Conservation (phyloP, 1,140 invertebrate species). For the Procambarus virginalis region DNA sequence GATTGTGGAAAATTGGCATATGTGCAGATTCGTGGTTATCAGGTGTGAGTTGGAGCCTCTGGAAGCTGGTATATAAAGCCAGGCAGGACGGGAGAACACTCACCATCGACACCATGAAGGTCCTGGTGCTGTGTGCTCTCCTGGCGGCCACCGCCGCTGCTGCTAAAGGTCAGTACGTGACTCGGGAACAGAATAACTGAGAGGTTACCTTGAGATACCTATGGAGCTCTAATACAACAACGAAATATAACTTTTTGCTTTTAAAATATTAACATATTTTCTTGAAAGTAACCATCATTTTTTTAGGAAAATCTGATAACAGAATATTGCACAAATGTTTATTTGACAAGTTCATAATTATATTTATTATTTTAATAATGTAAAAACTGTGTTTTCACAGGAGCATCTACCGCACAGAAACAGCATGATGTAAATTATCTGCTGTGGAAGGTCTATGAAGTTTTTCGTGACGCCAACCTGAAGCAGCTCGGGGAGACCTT, state of each 20-base stretch:
- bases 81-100: not conserved
- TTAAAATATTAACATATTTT: no score
- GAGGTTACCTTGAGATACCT: not conserved
- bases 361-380: no score
- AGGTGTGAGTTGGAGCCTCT: not conserved
- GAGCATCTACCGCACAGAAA: not conserved
- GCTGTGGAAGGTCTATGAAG: constrained; percentile 34
- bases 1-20: no score
- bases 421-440: constrained; percentile 50
- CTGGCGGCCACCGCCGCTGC: not conserved
- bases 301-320: no score
- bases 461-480: constrained; percentile 14
- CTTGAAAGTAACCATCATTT: no score
- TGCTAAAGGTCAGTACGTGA: not conserved
- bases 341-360: no score
- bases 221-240: not conserved
- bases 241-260: no score
- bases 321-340: no score
- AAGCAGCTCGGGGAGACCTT: constrained; percentile 10
- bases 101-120: constrained; percentile 19
- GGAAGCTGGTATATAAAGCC: constrained; percentile 17
- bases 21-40: not conserved
- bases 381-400: constrained; percentile 3
- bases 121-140: constrained; percentile 12
- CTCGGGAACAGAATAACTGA: not conserved